These are phyloP conservation scores for Bellardia bayeri DNA, from an alignment of 2,888 invertebrate genomes.

Conservation along the genomic window DNA sequence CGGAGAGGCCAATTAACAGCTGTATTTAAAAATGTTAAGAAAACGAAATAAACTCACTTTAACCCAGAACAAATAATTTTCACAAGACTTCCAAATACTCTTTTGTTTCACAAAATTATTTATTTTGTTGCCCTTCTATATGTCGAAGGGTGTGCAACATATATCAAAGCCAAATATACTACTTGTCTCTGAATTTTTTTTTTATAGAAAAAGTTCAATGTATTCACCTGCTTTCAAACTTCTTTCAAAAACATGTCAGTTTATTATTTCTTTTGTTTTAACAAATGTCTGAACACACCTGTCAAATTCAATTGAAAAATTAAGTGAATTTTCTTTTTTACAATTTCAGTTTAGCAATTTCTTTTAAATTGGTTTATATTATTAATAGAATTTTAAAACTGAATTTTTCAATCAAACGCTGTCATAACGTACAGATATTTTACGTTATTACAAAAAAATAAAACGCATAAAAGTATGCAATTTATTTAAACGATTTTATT, in stretches of 20 bases:
- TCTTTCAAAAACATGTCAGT: not conserved
- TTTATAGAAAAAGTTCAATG: not conserved
- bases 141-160: too few species aligned
- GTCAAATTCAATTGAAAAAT: not conserved
- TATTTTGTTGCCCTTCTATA: too few species aligned
- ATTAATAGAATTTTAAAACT: not conserved
- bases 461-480: slow-evolving; percentile 20
- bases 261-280: not conserved
- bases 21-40: too few species aligned
- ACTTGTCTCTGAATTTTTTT: too few species aligned
- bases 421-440: not conserved
- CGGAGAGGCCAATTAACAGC: too few species aligned
- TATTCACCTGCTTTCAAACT: not conserved
- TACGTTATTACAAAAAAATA: not conserved
- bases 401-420: not conserved
- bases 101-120: too few species aligned
- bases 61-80: too few species aligned
- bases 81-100: too few species aligned
- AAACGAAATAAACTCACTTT: too few species aligned
- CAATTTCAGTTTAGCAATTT: not conserved
- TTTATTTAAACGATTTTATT: slow-evolving; percentile 13
- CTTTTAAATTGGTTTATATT: not conserved
- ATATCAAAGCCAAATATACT: too few species aligned
- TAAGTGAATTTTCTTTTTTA: not conserved
- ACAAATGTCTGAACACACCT: not conserved